Conservation (phyloP, 1,140 invertebrate species). For the fruit fly (Drosophila melanogaster) region DNA sequence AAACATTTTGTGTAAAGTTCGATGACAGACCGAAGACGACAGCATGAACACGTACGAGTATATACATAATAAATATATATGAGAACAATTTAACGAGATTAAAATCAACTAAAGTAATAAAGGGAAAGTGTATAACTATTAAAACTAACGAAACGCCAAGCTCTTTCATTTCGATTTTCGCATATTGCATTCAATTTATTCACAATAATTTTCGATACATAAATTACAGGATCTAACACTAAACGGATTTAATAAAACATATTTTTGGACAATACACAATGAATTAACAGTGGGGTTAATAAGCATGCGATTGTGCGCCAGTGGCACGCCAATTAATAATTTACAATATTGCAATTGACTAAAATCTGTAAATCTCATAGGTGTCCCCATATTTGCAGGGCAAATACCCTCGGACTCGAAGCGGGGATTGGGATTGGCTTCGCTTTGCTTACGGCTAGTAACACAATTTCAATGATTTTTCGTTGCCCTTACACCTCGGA, state of each 20-base stretch:
- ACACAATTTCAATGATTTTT: constrained; percentile 53
- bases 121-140: constrained; percentile 81
- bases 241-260: constrained; percentile 31
- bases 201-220: constrained; percentile 33
- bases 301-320: constrained; percentile 40
- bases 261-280: constrained; percentile 53
- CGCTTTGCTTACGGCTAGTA: constrained; percentile 51
- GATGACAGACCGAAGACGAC: constrained; percentile 54
- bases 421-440: constrained; percentile 12
- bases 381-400: constrained; percentile 19
- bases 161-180: constrained; percentile 27
- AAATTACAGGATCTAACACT: constrained; percentile 23
- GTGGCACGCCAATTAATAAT: constrained; percentile 29
- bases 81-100: constrained; percentile 76
- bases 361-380: constrained; percentile 24
- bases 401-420: constrained; percentile 26
- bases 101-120: constrained; percentile 82
- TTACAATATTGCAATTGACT: constrained; percentile 43
- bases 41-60: constrained; percentile 48
- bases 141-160: constrained; percentile 64
- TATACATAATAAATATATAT: constrained; percentile 66
- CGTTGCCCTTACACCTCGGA: constrained; percentile 18
- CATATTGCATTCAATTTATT: constrained; percentile 41
- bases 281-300: constrained; percentile 52
- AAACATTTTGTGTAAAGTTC: constrained; percentile 64